Conservation (phyloP, 2,888 invertebrate genomes). For the Galeopsomyia nigrocyanea region DNA sequence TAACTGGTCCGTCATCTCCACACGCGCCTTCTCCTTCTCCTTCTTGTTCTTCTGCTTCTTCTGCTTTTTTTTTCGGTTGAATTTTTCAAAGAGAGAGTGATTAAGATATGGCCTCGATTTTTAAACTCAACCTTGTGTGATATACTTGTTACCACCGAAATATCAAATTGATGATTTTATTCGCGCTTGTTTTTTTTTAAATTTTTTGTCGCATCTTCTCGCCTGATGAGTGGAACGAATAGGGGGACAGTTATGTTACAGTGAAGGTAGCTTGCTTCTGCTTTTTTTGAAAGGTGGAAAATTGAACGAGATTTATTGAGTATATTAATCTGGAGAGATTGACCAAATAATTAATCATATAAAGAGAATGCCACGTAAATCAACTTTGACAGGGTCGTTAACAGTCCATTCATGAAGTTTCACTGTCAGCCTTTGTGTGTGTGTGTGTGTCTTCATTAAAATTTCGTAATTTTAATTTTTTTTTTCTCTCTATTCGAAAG, state of each 20-base stretch:
- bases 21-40: background rate
- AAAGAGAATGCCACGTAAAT: conserved; percentile 3
- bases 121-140: too few relatives aligned
- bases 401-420: background rate
- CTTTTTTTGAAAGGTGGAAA: too few relatives aligned
- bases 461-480: too few relatives aligned
- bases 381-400: conserved; percentile 15
- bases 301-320: too few relatives aligned
- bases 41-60: too few relatives aligned
- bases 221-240: background rate
- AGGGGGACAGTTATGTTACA: background rate
- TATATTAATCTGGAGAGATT: too few relatives aligned
- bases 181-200: background rate
- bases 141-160: too few relatives aligned
- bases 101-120: background rate
- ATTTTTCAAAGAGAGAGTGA: background rate
- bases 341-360: conserved; percentile 10
- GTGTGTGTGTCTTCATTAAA: too few relatives aligned
- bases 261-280: background rate
- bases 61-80: too few relatives aligned
- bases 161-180: too few relatives aligned
- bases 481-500: too few relatives aligned
- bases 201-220: background rate
- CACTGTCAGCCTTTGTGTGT: background rate
- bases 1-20: conserved; percentile 44